Base-by-base conservation (phyloP, 1,140 invertebrate species). In the Cotesia vestalis region DNA sequence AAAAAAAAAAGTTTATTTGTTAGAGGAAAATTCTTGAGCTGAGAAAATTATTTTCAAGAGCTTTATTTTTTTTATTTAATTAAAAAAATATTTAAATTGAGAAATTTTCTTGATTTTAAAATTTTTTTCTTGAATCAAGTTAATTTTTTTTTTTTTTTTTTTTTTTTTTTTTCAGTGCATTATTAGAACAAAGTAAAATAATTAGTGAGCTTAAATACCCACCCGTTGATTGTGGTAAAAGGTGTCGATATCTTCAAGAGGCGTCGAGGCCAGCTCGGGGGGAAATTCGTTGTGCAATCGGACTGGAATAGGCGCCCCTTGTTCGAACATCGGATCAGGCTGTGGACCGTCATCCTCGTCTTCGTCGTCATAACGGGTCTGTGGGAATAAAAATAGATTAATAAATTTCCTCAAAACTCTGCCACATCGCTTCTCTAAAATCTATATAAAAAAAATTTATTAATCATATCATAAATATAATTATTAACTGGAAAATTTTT, bases 271-370 rank as follows among this genome's bases (percentile, higher is more conserved):
- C 87, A 97, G 90, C 89, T 97, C 95, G 79, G 93, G 90, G 81
- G 96, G 95, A 89, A 97, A 97, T 83, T 91, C 91, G 87, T 93
- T 92, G 88, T 96, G 93, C 89, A 97, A 88, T 86, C 94, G 91
- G 88, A 95, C 93, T 83, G 95, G 95, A 87, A 97, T 88, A 75
- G 95, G 94, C 85, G 93, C 91, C 81, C 95, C 95, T 89, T 95
- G 94, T 89, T 97, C 96, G 89, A 97, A 90, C 87, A 94, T 94
- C 79, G 94, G 91, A 89, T 97, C 95, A 83, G 96, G 94, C 89
- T 96, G 94, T 83, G 95, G 94, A 85, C 94, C 95, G 91, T 96
- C 95, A 91, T 96, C 95, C 90, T 96, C 95, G 89, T 96, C 95
- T 89, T 96, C 95, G 89, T 96, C 95, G 88, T 96, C 94, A 90